phyloP scores from a whole-genome alignment of 1,140 invertebrate genomes.

The Drosophila parvula region DNA sequence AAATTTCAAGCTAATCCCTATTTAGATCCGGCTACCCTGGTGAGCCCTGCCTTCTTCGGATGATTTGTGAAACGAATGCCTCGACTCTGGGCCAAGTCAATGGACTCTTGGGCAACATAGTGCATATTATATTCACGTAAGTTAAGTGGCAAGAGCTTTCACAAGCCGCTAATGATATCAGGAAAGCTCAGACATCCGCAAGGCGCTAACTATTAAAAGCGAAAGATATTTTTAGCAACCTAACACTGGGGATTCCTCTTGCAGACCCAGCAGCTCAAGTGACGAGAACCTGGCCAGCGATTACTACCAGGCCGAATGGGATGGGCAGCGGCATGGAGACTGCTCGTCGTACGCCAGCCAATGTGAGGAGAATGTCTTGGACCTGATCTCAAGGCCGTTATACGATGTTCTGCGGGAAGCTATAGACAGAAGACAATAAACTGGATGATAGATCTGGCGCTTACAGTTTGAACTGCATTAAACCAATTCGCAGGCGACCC shows the following conservation, averaged over 20 bases:
- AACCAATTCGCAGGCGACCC: constrained; percentile 52
- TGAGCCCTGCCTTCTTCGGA: constrained; percentile 64
- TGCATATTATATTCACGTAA: constrained; percentile 70
- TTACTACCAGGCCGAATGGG: constrained; percentile 86
- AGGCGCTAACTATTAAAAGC: constrained; percentile 25
- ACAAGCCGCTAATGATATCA: constrained; percentile 1
- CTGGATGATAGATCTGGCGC: constrained; percentile 3
- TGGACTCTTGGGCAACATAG: constrained; percentile 66
- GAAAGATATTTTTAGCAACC: constrained; percentile 38
- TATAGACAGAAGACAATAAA: constrained; percentile 25
- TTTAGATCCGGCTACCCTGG: constrained; percentile 64
- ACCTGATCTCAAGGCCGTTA: constrained; percentile 61
- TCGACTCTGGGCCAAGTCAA: constrained; percentile 64
- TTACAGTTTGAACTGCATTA: constrained; percentile 55
- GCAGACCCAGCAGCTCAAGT: constrained; percentile 86
- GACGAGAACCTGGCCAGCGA: constrained; percentile 85
- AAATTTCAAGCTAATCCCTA: neutral
- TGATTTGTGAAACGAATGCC: constrained; percentile 71
- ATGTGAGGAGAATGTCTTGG: constrained; percentile 69
- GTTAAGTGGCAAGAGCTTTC: constrained; percentile 31
- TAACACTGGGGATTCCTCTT: constrained; percentile 16
- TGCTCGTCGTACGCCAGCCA: constrained; percentile 72
- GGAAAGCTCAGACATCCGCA: constrained; percentile 7
- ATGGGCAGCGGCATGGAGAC: constrained; percentile 62
- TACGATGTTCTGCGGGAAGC: constrained; percentile 14